Evolutionary conservation across 1,140 invertebrate species (phyloP), one percentile per base, ranked within the genome.

Genomic region (Mamestra configurata): DNA sequence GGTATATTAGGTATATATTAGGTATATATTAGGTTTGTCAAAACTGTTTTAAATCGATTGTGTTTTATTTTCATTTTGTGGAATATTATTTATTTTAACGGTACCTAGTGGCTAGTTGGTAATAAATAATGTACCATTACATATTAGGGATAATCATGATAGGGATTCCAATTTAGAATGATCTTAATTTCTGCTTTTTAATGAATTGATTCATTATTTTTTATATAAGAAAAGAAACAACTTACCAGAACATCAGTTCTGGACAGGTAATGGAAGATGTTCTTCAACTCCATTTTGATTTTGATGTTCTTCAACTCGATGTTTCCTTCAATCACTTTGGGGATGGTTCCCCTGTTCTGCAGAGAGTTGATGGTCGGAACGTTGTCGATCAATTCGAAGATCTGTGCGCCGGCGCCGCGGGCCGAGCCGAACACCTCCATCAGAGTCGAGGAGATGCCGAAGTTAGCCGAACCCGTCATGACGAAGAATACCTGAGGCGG

Each of bases 401-500:
- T 97, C 81, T 96, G 97, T 2, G 96, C 97, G 10, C 98, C 98
- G 0, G 98, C 98, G 4, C 97, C 98, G 51, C 96, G 95, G 0
- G 98, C 98, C 13, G 97, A 95, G 0, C 96, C 96, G 80, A 98
- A 97, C 1, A 97, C 96, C 90, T 98, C 97, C 59, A 99, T 95
- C 84, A 98, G 97, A 0, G 98, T 98, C 10, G 97, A 97, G 2
- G 98, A 97, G 86, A 98, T 96, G 20, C 98, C 98, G 84, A 99
- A 96, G 87, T 98, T 98, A 92, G 98, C 98, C 0, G 98, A 97
- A 4, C 97, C 98, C 86, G 97, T 97, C 46, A 99, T 93, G 0
- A 99, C 97, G 89, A 98, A 98, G 84, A 98, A 97, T 0, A 98
- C 96, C 96, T 97, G 49, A 11, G 80, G 81, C 27, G 51, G 20